These are phyloP conservation scores for Caenorhabditis brenneri DNA, from an alignment of 1,140 invertebrate genomes.

Conservation along the genomic window DNA sequence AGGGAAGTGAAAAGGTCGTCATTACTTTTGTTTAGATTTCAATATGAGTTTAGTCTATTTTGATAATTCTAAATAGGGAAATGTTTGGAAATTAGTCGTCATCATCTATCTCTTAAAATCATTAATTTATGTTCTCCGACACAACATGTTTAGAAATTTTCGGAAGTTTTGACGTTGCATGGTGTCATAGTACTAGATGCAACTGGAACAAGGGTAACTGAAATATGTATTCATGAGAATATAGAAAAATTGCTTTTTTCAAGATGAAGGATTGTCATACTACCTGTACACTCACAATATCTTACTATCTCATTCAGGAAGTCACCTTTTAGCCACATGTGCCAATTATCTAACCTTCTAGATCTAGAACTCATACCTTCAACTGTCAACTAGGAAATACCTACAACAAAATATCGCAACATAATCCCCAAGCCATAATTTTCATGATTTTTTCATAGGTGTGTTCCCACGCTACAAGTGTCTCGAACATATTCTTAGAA, in stretches of 20 bases:
- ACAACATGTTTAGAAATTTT: background rate
- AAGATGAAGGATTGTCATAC: background rate
- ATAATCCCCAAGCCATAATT: too few species aligned
- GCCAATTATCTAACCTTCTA: too few species aligned
- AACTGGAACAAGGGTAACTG: background rate
- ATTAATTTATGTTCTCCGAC: background rate
- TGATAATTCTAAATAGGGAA: background rate
- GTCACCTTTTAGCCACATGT: background rate
- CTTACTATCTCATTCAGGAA: too few species aligned
- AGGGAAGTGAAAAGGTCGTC: constrained; percentile 37
- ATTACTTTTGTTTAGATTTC: background rate
- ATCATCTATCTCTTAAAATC: background rate
- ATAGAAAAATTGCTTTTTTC: background rate
- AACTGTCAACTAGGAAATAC: too few species aligned
- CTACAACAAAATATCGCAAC: too few species aligned
- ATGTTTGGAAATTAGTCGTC: background rate
- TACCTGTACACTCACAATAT: too few species aligned
- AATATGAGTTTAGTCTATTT: background rate
- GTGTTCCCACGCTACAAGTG: background rate
- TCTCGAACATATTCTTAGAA: background rate
- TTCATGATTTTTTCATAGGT: background rate
- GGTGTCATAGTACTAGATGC: background rate
- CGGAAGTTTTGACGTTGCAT: background rate
- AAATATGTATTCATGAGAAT: background rate
- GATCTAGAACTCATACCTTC: too few species aligned